Percentiles rank a stretch among this genome's conserved stretches.
These are phyloP conservation scores for Ormia ochracea DNA, from an alignment of 2,888 invertebrate genomes.

Conservation along the genomic window DNA sequence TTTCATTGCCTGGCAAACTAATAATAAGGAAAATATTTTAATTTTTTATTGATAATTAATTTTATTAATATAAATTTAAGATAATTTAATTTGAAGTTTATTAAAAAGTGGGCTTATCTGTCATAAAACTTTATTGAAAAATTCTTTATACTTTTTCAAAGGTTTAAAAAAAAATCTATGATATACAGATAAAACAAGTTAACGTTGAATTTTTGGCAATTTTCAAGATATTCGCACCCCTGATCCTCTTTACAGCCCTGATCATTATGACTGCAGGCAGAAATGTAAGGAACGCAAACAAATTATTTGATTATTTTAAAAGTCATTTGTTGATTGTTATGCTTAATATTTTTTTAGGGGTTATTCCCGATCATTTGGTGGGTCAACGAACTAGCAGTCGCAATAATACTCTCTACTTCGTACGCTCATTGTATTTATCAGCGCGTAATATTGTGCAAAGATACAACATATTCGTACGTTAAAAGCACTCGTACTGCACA, in stretches of 20 bases:
- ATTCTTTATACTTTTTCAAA: too few relatives aligned
- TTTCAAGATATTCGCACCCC: not conserved
- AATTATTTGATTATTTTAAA: conserved; percentile 1
- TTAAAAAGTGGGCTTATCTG: too few relatives aligned
- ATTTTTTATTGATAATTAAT: too few relatives aligned
- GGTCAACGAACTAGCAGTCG: conserved; percentile 44
- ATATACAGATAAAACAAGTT: not conserved
- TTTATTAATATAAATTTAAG: too few relatives aligned
- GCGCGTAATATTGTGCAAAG: conserved; percentile 46
- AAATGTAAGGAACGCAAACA: not conserved
- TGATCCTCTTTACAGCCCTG: not conserved
- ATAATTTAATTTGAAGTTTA: too few relatives aligned
- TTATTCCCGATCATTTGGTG: conserved; percentile 56
- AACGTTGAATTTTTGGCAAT: not conserved
- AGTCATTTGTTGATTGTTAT: conserved; percentile 35
- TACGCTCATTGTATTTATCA: conserved; percentile 17
- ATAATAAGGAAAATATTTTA: too few relatives aligned
- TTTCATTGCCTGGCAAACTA: too few relatives aligned
- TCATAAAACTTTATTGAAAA: too few relatives aligned
- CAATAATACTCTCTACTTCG: not conserved
- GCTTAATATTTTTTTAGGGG: conserved; percentile 38
- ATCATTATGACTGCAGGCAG: not conserved
- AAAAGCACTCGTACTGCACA: conserved; percentile 7
- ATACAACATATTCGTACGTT: conserved; percentile 5
- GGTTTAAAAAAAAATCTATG: not conserved